These are phyloP conservation scores for Pseudomyrmex sp. DNA, from an alignment of 1,140 invertebrate genomes.

Conservation along the genomic window DNA sequence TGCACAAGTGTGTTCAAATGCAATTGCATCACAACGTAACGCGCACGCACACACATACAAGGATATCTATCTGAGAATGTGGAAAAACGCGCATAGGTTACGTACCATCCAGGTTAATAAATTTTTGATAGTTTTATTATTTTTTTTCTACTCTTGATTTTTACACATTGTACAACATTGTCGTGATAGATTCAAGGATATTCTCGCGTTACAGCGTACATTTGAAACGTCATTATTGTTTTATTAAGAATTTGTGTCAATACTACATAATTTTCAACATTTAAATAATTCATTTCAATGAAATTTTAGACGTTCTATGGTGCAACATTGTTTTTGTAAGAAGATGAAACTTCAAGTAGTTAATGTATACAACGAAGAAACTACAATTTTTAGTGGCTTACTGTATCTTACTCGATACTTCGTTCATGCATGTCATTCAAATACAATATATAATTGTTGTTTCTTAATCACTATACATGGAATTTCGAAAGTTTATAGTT, in stretches of 20 bases:
- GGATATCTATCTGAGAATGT: not conserved
- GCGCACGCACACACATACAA: not conserved
- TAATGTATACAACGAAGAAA: not conserved
- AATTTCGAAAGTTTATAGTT: not conserved
- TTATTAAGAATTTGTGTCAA: not conserved
- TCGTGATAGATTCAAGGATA: not conserved
- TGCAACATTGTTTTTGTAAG: slow-evolving; percentile 16
- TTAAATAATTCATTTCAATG: slow-evolving; percentile 1
- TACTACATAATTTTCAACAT: slow-evolving; percentile 28
- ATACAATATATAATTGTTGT: slow-evolving; percentile 7
- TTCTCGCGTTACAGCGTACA: not conserved
- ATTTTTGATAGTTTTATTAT: slow-evolving; percentile 11
- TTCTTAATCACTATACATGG: not conserved
- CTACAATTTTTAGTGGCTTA: no score
- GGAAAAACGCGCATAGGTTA: slow-evolving; percentile 36
- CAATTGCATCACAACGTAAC: slow-evolving; percentile 2
- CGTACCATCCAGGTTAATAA: slow-evolving; percentile 59
- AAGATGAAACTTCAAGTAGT: slow-evolving; percentile 20
- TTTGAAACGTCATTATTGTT: slow-evolving; percentile 1
- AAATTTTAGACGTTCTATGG: not conserved
- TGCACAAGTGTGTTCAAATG: no score
- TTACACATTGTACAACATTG: not conserved
- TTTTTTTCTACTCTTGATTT: not conserved
- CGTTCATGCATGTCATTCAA: not conserved
- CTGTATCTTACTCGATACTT: no score